Evolutionary conservation across 2,797 vertebrate species (phyloP), one percentile per base, ranked within the genome.

Genomic region (Carcharodon carcharias): DNA sequence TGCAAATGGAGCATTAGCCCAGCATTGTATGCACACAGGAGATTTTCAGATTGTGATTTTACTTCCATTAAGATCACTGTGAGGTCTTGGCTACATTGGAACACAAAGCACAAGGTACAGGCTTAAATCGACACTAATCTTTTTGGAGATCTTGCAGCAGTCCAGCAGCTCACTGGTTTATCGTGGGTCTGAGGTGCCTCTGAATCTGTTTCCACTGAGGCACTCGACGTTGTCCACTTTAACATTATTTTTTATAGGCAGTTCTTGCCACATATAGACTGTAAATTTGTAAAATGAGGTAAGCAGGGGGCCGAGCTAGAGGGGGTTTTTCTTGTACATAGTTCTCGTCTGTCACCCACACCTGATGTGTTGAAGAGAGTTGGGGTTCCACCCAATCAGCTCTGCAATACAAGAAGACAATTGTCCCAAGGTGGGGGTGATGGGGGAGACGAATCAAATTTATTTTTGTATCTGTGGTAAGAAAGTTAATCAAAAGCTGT

Each of bases 391-490:
- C 97, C 97, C 97, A 96, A 97, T 98, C 97, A 97, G 98, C 97
- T 98, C 98, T 97, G 98, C 98, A 98, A 97, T 98, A 98, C 98
- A 97, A 97, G 18, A 98, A 97, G 97, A 98, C 97, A 98, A 97
- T 98, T 97, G 98, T 98, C 97, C 97, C 45, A 97, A 98, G 50
- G 12, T n/a, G 54, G 58, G n/a, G 7, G 1, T 14, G 56, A 28
- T 11, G 87, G 91, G 91, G 91, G 91, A 35, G 98, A 96, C 97
- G 97, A 98, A 97, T 97, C 97, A 98, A 97, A 98, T 98, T 98
- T 97, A 97, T 98, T 97, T 98, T 98, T 98, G 96, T 98, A 98
- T 97, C 97, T 98, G 97, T 98, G 98, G 97, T 98, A 98, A 98
- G 98, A 98, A 98, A 97, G 98, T 98, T 98, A 98, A 98, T 97